Evolutionary conservation across 2,797 vertebrate genomes (phyloP).

Genomic region (Myotis vivesi): DNA sequence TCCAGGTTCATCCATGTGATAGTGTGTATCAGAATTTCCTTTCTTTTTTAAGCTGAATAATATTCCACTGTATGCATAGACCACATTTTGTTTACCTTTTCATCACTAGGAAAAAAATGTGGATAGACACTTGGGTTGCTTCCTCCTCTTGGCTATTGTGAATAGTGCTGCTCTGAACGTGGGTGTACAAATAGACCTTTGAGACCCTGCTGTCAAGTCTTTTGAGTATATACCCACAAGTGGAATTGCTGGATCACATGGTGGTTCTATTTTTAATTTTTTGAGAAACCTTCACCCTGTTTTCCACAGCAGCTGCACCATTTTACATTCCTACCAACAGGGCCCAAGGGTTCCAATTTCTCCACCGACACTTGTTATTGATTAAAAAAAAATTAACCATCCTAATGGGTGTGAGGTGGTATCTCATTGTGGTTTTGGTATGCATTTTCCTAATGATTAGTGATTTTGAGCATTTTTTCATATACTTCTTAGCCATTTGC

Average conservation of each 20-base stretch:
- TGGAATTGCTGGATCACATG: not conserved
- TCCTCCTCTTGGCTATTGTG: not conserved
- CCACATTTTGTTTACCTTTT: not conserved
- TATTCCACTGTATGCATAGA: not conserved
- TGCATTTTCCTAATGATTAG: not conserved
- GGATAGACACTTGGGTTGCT: too few relatives aligned
- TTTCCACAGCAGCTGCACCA: not conserved
- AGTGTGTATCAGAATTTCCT: not conserved
- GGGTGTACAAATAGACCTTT: not conserved
- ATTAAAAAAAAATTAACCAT: not conserved
- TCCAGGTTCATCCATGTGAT: not conserved
- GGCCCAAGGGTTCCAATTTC: not conserved
- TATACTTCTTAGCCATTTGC: not conserved
- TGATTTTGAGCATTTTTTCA: not conserved
- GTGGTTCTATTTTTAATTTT: not conserved
- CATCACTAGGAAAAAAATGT: not conserved
- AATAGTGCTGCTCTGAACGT: not conserved
- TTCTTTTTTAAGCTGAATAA: not conserved
- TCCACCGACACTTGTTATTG: not conserved
- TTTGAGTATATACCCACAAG: not conserved
- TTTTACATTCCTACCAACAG: not conserved
- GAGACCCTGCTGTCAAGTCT: not conserved
- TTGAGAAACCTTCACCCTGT: not conserved
- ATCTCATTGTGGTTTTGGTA: not conserved
- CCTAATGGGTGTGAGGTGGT: accelerated